phyloP scores from a whole-genome alignment of 2,797 vertebrate genomes.

The Mastacembelus armatus region DNA sequence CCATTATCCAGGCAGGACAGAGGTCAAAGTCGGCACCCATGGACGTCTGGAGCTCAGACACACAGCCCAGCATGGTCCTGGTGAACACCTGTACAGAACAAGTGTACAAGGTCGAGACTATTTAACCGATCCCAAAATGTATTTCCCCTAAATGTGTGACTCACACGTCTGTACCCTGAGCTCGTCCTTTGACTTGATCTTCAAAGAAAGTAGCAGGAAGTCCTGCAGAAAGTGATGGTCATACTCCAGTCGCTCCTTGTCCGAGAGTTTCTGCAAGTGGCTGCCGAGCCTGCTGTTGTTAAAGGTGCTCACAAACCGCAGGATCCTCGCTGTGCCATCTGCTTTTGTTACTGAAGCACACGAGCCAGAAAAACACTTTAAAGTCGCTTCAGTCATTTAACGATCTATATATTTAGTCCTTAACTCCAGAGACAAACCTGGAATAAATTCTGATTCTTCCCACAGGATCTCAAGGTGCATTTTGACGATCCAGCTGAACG shows the following conservation, averaged over 20 bases:
- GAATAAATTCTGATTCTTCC: conserved; percentile 82
- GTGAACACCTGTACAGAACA: conserved; percentile 64
- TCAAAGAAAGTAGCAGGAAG: conserved; percentile 76
- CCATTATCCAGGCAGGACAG: conserved; percentile 81
- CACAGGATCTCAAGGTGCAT: conserved; percentile 76
- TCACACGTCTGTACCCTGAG: conserved; percentile 57
- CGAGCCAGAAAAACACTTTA: neutral
- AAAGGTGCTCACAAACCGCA: conserved; percentile 76
- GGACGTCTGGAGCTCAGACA: conserved; percentile 73
- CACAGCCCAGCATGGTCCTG: conserved; percentile 64
- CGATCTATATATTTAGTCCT: neutral
- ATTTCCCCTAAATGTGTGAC: neutral
- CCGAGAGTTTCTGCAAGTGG: conserved; percentile 68
- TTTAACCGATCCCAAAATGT: neutral
- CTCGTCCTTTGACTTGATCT: conserved; percentile 69
- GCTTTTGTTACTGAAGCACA: conserved; percentile 55
- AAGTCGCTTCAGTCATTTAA: no score
- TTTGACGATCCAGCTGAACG: conserved; percentile 82
- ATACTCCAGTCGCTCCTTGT: conserved; percentile 53
- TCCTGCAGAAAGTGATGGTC: conserved; percentile 71
- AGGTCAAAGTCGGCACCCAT: conserved; percentile 39
- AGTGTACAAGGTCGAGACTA: neutral
- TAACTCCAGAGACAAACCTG: conserved; percentile 57
- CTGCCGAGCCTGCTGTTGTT: conserved; percentile 64
- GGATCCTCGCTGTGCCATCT: conserved; percentile 52